Conservation (phyloP, 2,797 vertebrate genomes). For the Diceros bicornis region DNA sequence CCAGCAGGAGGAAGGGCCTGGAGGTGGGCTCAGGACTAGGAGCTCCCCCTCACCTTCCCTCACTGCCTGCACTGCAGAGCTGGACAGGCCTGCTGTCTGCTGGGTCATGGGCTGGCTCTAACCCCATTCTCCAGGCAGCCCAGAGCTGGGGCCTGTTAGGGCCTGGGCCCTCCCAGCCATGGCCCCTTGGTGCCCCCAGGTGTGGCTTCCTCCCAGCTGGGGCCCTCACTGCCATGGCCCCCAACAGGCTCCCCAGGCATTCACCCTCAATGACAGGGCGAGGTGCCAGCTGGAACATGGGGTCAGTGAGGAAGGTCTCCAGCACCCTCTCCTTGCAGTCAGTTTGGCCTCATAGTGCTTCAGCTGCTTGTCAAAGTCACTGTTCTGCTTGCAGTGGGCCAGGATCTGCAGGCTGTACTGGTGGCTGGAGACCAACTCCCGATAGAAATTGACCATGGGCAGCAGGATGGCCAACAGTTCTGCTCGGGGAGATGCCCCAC, state of each 20-base stretch:
- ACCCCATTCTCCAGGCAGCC: neutral
- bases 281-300: conserved; percentile 96
- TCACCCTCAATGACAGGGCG: neutral
- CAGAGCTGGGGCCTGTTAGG: no score
- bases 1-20: neutral
- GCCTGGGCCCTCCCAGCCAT: no score
- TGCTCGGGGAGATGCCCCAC: conserved; percentile 80
- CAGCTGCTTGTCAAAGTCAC: conserved; percentile 98
- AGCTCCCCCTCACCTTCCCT: neutral
- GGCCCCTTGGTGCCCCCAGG: rapidly evolving
- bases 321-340: conserved; percentile 98
- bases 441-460: conserved; percentile 99
- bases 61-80: no score
- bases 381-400: conserved; percentile 99
- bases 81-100: no score
- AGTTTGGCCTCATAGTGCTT: conserved; percentile 98
- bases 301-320: conserved; percentile 99
- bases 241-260: no score
- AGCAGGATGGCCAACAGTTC: conserved; percentile 98
- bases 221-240: neutral
- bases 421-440: conserved; percentile 99
- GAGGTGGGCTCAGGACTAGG: neutral
- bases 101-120: neutral
- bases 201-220: rapidly evolving
- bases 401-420: conserved; percentile 99